A percentile compares a stretch with the other conserved stretches of the same genome.
These are phyloP conservation scores for Mesocricetus auratus DNA, from an alignment of 2,113 vertebrate genomes.

Conservation along the genomic window DNA sequence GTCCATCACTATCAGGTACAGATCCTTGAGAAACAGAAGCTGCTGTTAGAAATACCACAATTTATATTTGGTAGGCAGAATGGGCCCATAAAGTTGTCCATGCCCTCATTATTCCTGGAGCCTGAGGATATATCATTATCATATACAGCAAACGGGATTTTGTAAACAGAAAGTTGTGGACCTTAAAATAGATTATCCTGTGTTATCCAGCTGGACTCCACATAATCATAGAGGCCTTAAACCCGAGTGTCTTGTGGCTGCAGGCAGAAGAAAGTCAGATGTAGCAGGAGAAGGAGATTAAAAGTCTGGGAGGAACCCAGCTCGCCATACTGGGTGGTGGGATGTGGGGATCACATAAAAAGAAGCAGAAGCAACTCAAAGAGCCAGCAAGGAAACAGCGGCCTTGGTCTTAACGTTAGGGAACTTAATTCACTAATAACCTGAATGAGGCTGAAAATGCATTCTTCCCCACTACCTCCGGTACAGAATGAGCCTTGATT, in stretches of 20 bases:
- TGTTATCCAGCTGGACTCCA: neutral
- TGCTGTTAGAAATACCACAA: neutral
- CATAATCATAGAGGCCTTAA: neutral
- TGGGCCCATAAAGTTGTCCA: neutral
- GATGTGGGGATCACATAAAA: neutral
- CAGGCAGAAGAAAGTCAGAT: constrained; percentile 1
- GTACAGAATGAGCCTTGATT: neutral
- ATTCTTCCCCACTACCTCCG: neutral
- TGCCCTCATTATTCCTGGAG: neutral
- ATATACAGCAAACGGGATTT: neutral
- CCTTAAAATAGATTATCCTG: neutral
- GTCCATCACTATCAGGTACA: neutral
- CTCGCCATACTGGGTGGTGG: neutral
- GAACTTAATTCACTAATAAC: neutral
- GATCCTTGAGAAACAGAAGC: constrained; percentile 13
- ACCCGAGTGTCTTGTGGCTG: neutral
- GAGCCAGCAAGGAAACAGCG: neutral
- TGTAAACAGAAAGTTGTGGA: neutral
- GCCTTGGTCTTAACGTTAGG: neutral
- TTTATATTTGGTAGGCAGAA: constrained; percentile 31
- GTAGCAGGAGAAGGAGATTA: neutral
- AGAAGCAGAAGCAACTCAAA: neutral
- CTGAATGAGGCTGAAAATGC: neutral
- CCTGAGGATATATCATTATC: neutral
- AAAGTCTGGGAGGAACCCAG: neutral